Conservation (phyloP, 1,140 invertebrate genomes). For the Zaprionus lachaisei region DNA sequence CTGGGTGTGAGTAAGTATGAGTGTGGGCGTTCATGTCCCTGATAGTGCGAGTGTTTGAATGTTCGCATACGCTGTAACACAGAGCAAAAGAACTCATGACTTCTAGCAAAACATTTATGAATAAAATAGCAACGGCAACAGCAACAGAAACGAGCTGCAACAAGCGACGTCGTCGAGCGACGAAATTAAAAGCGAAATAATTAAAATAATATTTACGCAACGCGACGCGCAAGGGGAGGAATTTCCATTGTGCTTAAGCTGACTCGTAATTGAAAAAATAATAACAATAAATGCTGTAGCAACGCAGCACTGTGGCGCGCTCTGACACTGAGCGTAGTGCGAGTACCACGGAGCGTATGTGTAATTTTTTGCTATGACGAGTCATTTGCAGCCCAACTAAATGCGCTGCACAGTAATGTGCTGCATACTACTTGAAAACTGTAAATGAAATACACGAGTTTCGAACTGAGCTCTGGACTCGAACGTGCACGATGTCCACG, state of each 20-base stretch:
- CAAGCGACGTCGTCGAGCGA: constrained; percentile 55
- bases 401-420: constrained; percentile 1
- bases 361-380: constrained; percentile 38
- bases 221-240: background rate
- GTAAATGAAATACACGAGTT: constrained; percentile 21
- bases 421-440: background rate
- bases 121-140: constrained; percentile 67
- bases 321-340: background rate
- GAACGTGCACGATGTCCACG: constrained; percentile 37
- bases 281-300: constrained; percentile 51
- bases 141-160: constrained; percentile 38
- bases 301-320: constrained; percentile 4
- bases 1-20: constrained; percentile 18
- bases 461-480: constrained; percentile 17
- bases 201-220: constrained; percentile 32
- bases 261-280: constrained; percentile 70
- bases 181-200: constrained; percentile 77
- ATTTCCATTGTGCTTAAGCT: constrained; percentile 47
- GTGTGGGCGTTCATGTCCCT: constrained; percentile 32
- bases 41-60: background rate
- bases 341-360: constrained; percentile 38
- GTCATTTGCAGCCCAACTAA: background rate
- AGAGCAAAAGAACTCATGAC: constrained; percentile 38
- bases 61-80: constrained; percentile 12
- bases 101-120: constrained; percentile 71